Evolutionary conservation across 2,888 invertebrate genomes (phyloP).

Genomic region (Theretra japonica): DNA sequence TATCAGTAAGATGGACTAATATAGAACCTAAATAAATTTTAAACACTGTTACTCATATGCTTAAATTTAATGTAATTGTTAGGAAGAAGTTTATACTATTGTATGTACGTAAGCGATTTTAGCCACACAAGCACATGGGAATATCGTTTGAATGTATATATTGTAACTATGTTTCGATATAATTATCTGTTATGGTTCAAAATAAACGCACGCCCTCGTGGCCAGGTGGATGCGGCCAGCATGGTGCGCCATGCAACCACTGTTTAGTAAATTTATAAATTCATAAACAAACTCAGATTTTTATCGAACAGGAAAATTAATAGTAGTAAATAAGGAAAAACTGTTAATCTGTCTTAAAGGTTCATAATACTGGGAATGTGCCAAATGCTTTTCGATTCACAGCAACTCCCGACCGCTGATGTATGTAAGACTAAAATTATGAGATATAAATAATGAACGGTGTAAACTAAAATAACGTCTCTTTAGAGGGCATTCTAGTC

Average conservation of each 20-base stretch:
- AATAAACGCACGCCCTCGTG: conserved; percentile 4
- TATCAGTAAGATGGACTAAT: conserved; percentile 73
- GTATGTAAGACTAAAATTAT: conserved; percentile 69
- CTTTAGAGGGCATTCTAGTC: conserved; percentile 81
- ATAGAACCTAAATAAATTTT: conserved; percentile 77
- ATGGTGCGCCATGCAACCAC: conserved; percentile 33
- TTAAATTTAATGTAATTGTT: conserved; percentile 78
- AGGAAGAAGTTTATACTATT: conserved; percentile 80
- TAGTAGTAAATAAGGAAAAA: conserved; percentile 61
- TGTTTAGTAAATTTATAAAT: conserved; percentile 46
- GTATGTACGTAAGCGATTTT: conserved; percentile 71
- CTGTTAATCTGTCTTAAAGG: conserved; percentile 62
- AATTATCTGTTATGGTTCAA: conserved; percentile 33
- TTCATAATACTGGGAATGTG: conserved; percentile 78
- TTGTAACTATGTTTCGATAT: conserved; percentile 58
- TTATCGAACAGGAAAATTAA: conserved; percentile 62
- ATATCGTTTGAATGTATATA: conserved; percentile 69
- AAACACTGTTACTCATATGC: conserved; percentile 83
- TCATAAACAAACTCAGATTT: conserved; percentile 57
- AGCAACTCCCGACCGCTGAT: conserved; percentile 69
- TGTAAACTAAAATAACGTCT: conserved; percentile 70
- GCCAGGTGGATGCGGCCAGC: too few species aligned
- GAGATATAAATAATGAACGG: conserved; percentile 63
- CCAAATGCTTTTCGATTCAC: conserved; percentile 75
- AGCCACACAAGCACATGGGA: conserved; percentile 72